Evolutionary conservation across 1,140 invertebrate genomes (phyloP).

Genomic region (Meloidogyne exigua): DNA sequence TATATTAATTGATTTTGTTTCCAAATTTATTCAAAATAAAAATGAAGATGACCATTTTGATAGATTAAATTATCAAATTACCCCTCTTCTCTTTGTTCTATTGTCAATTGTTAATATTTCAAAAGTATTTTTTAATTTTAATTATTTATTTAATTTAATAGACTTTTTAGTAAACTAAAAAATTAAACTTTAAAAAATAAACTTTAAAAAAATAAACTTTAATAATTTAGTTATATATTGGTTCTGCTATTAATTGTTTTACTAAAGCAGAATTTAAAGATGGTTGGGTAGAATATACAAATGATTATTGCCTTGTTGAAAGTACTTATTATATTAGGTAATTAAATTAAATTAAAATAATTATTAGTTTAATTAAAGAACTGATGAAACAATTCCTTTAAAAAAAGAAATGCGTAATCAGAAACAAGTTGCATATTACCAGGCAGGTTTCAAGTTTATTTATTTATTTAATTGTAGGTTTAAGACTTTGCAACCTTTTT

Average conservation of each 20-base stretch:
- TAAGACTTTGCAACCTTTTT: neutral
- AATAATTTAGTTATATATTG: slow-evolving; percentile 46
- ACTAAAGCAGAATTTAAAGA: slow-evolving; percentile 51
- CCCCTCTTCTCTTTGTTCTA: slow-evolving; percentile 45
- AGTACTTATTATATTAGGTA: slow-evolving; percentile 46
- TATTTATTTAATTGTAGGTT: neutral
- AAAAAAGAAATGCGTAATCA: slow-evolving; percentile 41
- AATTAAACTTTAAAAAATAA: neutral
- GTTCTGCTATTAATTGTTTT: slow-evolving; percentile 51
- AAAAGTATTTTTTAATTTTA: slow-evolving; percentile 26
- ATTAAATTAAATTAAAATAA: neutral
- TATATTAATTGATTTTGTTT: slow-evolving; percentile 44
- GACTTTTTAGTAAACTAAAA: neutral
- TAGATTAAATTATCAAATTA: slow-evolving; percentile 50
- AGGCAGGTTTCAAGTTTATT: slow-evolving; percentile 34
- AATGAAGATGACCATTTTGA: slow-evolving; percentile 49
- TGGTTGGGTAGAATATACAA: slow-evolving; percentile 52
- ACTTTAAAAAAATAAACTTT: neutral
- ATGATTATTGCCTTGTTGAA: slow-evolving; percentile 51
- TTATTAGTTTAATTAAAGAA: slow-evolving; percentile 12
- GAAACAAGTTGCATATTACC: slow-evolving; percentile 50
- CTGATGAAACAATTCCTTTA: slow-evolving; percentile 49
- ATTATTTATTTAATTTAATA: neutral
- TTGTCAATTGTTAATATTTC: slow-evolving; percentile 50
- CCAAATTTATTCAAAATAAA: slow-evolving; percentile 34